Base-by-base conservation (phyloP, 2,888 invertebrate species). In the Eurytoma californica region DNA sequence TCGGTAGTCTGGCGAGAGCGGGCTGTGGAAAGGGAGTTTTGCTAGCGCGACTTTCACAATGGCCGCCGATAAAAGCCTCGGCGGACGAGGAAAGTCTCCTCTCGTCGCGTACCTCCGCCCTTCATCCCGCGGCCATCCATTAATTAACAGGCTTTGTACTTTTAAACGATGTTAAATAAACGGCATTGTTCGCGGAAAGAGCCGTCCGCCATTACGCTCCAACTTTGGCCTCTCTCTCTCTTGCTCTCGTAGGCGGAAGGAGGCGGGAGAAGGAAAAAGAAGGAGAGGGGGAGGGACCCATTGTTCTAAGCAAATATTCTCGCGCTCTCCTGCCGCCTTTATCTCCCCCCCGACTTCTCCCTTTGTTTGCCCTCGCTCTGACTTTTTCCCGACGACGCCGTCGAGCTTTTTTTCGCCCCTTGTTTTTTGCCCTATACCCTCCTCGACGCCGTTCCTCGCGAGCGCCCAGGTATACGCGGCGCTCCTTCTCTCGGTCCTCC, bases 81-180 rank as follows among this genome's bases (percentile, higher is more conserved):
- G 53, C 9, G 39, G 63, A 51, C 65, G 72, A 76, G 63, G 70
- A 76, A 77, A 66, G 51, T 73, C 53, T 53, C 57, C 57, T 58
- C 57, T 58, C 57, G 57, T 39, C 63, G 49, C 69, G 61, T 39
- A 30, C 63, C 28, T 58, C 28, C 24, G 39, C 69, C 18, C 20
- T 55, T 24, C 1, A 16, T 68, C 24, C 60, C 75, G 69, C 65
- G 69, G 84, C 84, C 87, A 85, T 88, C 87, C 88, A 90, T 90
- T 90, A 90, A 90, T 90, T 90, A 90, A 89, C 88, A 88, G 88
- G 86, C 89, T 87, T 90, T 90, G 88, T 90, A 88, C 87, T 89
- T 88, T 89, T 90, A 90, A 90, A 90, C 89, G 90, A 90, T 89
- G 90, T 90, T 90, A 90, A 90, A 90, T 90, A 90, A 90, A 90